Base-by-base conservation (phyloP, 1,140 invertebrate genomes). In the Drosophila eugracilis region DNA sequence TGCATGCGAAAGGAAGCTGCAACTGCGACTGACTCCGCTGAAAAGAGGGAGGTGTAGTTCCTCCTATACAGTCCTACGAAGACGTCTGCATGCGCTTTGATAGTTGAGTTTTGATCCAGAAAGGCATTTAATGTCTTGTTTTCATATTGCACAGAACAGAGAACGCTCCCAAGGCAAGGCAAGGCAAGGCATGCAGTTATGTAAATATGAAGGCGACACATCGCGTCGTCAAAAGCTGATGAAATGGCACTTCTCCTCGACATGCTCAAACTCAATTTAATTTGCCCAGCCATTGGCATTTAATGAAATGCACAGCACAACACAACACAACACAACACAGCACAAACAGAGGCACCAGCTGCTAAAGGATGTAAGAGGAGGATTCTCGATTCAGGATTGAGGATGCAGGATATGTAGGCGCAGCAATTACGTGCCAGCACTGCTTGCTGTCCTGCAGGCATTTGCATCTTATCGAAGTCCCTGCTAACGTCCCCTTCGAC, bases 41-140 rank as follows among this genome's bases (percentile, higher is more conserved):
- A 7, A 24, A 37, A 9, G 22, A 24, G 14, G 17, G 4, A 15
- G 17, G 10, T 12, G 9, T 15, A 28, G 24, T 10, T 1, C 17
- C 47, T 21, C n/a, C n/a, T n/a, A n/a, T n/a, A 10, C 21, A 10
- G 34, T 14, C 50, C 34, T 7, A 47, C 57, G n/a, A 66, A 49
- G 42, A 65, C 36, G 59, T 53, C 73, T 76, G 73, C 77, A 62
- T 37, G 59, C 47, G 42, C 34, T 62, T 88, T 76, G 83, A 88
- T 88, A 88, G 70, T 88, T 74, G 57, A 65, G 54, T 72, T 72
- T 60, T 86, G 74, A 76, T 80, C 66, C 74, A 81, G 67, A 86
- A 79, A 80, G 71, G 69, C 83, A 88, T 88, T 88, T 75, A 88
- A 88, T 88, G 78, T 86, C 66, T 76, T 73, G 84, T 85, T 81